Conservation (phyloP, 2,113 vertebrate species). For the Pardalotus punctatus region DNA sequence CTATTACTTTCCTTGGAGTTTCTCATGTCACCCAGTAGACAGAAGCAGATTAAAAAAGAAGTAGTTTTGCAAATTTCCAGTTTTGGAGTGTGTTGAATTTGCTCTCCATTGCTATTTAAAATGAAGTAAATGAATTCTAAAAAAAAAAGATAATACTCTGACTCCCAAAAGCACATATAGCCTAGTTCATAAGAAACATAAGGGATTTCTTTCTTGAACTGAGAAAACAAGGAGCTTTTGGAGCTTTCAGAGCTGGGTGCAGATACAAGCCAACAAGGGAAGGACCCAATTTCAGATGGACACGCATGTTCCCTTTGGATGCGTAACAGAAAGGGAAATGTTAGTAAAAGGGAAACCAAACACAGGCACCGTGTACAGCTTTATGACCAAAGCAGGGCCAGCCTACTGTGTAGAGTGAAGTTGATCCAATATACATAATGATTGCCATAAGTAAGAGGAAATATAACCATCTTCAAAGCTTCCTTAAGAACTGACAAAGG, state of each 20-base stretch:
- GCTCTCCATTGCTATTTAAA: not conserved
- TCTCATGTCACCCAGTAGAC: not conserved
- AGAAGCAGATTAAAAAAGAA: not conserved
- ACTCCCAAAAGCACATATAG: not conserved
- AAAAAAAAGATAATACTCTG: not conserved
- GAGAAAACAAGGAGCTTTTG: not conserved
- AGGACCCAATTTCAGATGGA: not conserved
- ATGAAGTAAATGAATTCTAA: not conserved
- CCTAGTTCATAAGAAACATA: not conserved
- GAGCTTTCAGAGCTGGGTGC: not conserved
- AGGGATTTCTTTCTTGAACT: not conserved
- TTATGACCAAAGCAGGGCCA: not conserved
- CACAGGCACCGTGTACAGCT: not conserved
- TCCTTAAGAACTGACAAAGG: not conserved
- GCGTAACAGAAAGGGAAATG: not conserved
- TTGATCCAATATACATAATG: not conserved
- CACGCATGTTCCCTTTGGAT: not conserved
- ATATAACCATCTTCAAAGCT: not conserved
- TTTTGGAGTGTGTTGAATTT: not conserved
- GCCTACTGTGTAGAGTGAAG: not conserved
- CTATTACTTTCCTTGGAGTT: not conserved
- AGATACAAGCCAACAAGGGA: not conserved
- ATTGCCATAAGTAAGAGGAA: not conserved
- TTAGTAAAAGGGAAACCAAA: slow-evolving; percentile 19
- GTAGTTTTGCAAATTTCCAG: not conserved